phyloP scores from a whole-genome alignment of 2,113 vertebrate genomes.

The Clarias magur region DNA sequence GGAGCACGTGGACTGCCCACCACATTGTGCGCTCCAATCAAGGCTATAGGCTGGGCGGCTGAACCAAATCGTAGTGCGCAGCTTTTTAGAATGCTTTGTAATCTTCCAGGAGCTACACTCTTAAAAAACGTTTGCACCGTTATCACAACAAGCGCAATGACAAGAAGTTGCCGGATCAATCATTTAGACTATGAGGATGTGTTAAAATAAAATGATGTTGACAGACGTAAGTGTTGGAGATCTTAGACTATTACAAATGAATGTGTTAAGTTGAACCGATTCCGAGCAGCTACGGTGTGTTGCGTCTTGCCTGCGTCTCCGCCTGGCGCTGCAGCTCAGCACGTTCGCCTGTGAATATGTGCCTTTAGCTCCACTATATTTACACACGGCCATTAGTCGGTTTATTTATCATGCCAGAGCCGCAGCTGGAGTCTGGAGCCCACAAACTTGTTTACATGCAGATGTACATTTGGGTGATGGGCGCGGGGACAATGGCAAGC shows the following conservation, averaged over 20 bases:
- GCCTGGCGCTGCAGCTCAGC: constrained; percentile 30
- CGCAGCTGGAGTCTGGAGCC: constrained; percentile 26
- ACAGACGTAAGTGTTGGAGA: background rate
- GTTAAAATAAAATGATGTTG: background rate
- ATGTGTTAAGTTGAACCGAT: background rate
- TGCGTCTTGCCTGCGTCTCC: background rate
- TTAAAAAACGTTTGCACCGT: background rate
- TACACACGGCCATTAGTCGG: constrained; percentile 38
- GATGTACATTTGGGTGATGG: constrained; percentile 43
- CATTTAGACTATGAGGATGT: background rate
- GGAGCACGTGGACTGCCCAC: no score
- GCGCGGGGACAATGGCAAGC: constrained; percentile 39
- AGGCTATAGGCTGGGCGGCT: no score
- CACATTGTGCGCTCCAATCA: no score
- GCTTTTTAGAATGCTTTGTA: no score
- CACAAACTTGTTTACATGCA: constrained; percentile 46
- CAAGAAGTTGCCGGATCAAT: background rate
- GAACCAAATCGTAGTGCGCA: no score
- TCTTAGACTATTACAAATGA: background rate
- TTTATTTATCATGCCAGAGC: constrained; percentile 45
- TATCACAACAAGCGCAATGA: no score
- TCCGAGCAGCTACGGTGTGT: constrained; percentile 5
- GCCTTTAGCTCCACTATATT: constrained; percentile 42
- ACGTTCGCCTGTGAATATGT: constrained; percentile 26
- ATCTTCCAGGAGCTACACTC: background rate